A percentile compares a stretch with the other conserved stretches of the same genome.
Conservation (phyloP, 2,888 invertebrate genomes). For the Euplexia lucipara region DNA sequence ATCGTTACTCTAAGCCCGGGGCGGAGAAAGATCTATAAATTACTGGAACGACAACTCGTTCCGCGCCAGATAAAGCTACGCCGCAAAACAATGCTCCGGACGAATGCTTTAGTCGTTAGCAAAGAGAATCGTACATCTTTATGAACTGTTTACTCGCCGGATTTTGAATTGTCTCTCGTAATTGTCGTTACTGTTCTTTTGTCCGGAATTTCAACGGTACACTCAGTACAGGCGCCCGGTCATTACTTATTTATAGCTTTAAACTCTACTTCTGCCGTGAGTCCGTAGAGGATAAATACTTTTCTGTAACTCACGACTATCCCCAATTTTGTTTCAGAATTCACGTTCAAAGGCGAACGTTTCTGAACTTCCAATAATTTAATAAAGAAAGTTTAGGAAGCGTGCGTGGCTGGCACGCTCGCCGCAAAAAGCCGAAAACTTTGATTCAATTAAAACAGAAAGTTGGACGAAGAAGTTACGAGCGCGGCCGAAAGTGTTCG, state of each 20-base stretch:
- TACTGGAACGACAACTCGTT: conserved; percentile 89
- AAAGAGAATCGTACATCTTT: conserved; percentile 84
- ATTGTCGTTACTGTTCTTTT: conserved; percentile 73
- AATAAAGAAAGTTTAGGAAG: conserved; percentile 90
- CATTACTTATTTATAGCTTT: conserved; percentile 66
- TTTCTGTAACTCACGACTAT: conserved; percentile 82
- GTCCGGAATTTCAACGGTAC: conserved; percentile 63
- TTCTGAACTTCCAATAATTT: conserved; percentile 90
- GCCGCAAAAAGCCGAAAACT: conserved; percentile 91
- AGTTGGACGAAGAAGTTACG: conserved; percentile 87
- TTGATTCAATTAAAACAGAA: conserved; percentile 90
- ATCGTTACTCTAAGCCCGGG: conserved; percentile 83
- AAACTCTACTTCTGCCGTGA: conserved; percentile 60
- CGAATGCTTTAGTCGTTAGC: conserved; percentile 86
- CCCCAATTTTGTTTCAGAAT: conserved; percentile 84
- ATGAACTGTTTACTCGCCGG: conserved; percentile 84
- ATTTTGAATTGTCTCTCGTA: conserved; percentile 76
- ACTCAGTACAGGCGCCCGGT: conserved; percentile 47
- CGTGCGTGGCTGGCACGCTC: conserved; percentile 89
- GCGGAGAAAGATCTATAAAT: conserved; percentile 89
- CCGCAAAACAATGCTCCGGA: conserved; percentile 88
- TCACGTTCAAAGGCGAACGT: conserved; percentile 89
- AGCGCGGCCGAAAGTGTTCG: conserved; percentile 77
- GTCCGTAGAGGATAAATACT: conserved; percentile 74
- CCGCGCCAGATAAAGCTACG: conserved; percentile 88